phyloP scores from a whole-genome alignment of 2,888 invertebrate species.

The Carpatolechia fugitivella region DNA sequence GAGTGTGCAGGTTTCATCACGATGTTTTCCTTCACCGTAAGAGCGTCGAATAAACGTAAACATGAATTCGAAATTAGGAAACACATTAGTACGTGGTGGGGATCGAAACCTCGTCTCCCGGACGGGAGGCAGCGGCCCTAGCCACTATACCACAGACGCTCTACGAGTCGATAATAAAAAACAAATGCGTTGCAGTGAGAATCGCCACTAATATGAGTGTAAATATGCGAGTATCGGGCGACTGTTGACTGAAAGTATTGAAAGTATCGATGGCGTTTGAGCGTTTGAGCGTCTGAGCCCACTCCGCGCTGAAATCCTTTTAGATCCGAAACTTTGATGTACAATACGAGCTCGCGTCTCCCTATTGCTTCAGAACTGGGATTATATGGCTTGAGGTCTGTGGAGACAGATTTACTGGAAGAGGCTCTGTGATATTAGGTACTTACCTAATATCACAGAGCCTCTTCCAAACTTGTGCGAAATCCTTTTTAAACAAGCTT shows the following conservation, averaged over 20 bases:
- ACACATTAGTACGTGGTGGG: too few relatives aligned
- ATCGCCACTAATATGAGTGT: background rate
- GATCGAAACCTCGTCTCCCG: too few relatives aligned
- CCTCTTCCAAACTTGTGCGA: too few relatives aligned
- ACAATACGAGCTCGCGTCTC: constrained; percentile 27
- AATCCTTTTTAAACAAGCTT: too few relatives aligned
- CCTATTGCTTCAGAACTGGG: constrained; percentile 21
- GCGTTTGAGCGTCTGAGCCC: background rate
- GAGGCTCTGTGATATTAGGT: background rate
- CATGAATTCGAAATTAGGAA: too few relatives aligned
- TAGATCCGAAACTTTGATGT: constrained; percentile 41
- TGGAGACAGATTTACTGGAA: background rate
- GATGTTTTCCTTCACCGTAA: too few relatives aligned
- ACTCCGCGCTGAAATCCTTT: constrained; percentile 31
- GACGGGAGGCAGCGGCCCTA: too few relatives aligned
- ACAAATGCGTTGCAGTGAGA: background rate
- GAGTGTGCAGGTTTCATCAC: too few relatives aligned
- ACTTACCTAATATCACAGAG: background rate
- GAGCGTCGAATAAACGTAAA: too few relatives aligned
- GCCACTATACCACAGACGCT: too few relatives aligned
- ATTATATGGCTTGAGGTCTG: constrained; percentile 23
- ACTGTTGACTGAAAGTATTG: constrained; percentile 30
- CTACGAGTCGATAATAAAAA: too few relatives aligned
- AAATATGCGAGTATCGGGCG: constrained; percentile 12
- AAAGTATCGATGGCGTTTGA: constrained; percentile 11